A percentile compares a stretch with the other conserved stretches of the same genome.
phyloP scores from a whole-genome alignment of 2,888 invertebrate species.

The Trachelus iudaicus region DNA sequence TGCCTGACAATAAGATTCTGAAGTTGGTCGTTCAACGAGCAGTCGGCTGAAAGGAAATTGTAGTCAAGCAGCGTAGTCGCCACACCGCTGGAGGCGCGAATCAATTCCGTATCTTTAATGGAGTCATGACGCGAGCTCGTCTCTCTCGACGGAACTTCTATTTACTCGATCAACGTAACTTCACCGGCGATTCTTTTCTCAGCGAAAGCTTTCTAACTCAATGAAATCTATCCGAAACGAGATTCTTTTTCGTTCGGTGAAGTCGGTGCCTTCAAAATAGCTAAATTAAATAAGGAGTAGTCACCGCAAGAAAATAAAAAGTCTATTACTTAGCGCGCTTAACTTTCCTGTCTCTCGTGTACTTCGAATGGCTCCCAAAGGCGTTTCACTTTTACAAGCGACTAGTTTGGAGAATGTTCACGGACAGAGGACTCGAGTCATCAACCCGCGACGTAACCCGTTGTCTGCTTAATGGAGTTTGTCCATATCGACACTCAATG shows the following conservation, averaged over 20 bases:
- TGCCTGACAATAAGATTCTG: neutral
- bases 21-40: neutral
- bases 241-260: neutral
- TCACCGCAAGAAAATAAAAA: neutral
- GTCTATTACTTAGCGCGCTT: neutral
- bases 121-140: neutral
- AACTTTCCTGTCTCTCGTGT: neutral
- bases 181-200: neutral
- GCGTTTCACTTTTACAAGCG: neutral
- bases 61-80: neutral
- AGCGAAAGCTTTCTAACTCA: neutral
- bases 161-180: neutral
- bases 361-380: neutral
- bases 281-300: neutral
- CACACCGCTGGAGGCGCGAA: neutral
- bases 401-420: neutral
- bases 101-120: neutral
- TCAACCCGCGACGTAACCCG: neutral
- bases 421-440: neutral
- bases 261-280: neutral
- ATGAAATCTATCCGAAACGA: neutral
- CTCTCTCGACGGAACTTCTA: neutral
- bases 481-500: neutral
- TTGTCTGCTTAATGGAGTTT: neutral
- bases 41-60: neutral